Evolutionary conservation across 2,113 vertebrate genomes (phyloP).

Genomic region (Melanostigma gelatinosum): DNA sequence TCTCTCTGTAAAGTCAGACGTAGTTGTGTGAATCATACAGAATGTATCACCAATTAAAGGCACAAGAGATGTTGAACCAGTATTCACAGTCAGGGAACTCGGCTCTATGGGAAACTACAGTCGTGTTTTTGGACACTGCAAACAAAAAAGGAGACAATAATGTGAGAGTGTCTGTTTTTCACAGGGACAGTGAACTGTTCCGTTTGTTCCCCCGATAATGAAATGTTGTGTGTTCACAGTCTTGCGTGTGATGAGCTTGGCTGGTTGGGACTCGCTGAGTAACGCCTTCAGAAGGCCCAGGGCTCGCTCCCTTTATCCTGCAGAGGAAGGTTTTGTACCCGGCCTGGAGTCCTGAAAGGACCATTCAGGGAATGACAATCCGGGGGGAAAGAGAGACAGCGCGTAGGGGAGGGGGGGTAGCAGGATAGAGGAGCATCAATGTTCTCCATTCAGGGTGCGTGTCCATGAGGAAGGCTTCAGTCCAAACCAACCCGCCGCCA

Average conservation of each 20-base stretch:
- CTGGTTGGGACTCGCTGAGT: conserved; percentile 64
- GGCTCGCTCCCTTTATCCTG: conserved; percentile 67
- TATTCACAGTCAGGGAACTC: conserved; percentile 6
- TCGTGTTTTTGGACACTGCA: neutral
- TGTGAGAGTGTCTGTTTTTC: neutral
- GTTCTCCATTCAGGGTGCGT: conserved; percentile 77
- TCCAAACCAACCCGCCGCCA: conserved; percentile 68
- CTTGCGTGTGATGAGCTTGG: conserved; percentile 51
- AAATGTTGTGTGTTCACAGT: conserved; percentile 44
- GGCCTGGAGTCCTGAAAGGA: conserved; percentile 75
- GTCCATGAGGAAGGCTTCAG: conserved; percentile 71
- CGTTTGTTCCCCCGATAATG: conserved; percentile 15
- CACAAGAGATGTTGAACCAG: conserved; percentile 1
- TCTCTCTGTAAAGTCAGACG: too few species aligned
- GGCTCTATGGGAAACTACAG: neutral
- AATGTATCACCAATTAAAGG: conserved; percentile 49
- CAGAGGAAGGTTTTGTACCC: conserved; percentile 73
- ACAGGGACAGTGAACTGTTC: neutral
- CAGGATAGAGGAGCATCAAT: conserved; percentile 76
- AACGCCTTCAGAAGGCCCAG: conserved; percentile 53
- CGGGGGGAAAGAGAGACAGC: conserved; percentile 60
- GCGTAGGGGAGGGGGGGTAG: conserved; percentile 53
- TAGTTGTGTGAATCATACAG: conserved; percentile 49
- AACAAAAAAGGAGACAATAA: conserved; percentile 5
- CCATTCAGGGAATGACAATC: conserved; percentile 82